Base-by-base conservation (phyloP, 2,888 invertebrate species). In the Chesias legatella region DNA sequence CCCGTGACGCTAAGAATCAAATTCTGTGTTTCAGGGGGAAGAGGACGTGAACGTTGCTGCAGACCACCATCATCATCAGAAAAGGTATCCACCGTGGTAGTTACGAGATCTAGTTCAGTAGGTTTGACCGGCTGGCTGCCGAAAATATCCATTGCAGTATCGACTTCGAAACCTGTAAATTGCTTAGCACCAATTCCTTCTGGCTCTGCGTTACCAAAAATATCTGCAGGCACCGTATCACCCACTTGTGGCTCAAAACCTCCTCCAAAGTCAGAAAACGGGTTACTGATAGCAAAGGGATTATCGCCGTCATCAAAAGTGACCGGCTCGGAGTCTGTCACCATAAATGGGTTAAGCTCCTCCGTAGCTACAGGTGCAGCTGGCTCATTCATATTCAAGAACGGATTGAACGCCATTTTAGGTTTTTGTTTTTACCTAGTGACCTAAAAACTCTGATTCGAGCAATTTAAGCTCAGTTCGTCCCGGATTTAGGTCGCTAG, bases 1-100 rank as follows among this genome's bases (percentile, higher is more conserved):
- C 95, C 96, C 23, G 96, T 95, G 1, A 96, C 96, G 21, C 94
- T 94, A 54, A 94, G 90, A 31, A 96, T 93, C 10, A 97, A 84
- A 66, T 95, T 95, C 81, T 96, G 95, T 0, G 96, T 96, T 74
- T 95, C 94, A 49, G 93, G 91, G 0, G 94, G 92, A 10, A 94
- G 90, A 3, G 92, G 92, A 8, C 92, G 90, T 1, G 89, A 70
- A 0, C 90, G 90, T 1, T 80, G 83, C 8, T 58, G 52, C 28
- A 51, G 62, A 7, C 51, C 49, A 5, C 28, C 30, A 31, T 70
- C 68, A 1, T 64, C 66, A n/a, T 56, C 36, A 43, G 68, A 70
- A 22, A 57, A 55, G 17, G 60, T 56, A 44, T 81, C 74, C 1
- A 67, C 58, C 7, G 73, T 72, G 6, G 77, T 74, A 0, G 76